Evolutionary conservation across 2,888 invertebrate species (phyloP), one percentile per base, ranked within the genome.

Genomic region (Spisula subtruncata): DNA sequence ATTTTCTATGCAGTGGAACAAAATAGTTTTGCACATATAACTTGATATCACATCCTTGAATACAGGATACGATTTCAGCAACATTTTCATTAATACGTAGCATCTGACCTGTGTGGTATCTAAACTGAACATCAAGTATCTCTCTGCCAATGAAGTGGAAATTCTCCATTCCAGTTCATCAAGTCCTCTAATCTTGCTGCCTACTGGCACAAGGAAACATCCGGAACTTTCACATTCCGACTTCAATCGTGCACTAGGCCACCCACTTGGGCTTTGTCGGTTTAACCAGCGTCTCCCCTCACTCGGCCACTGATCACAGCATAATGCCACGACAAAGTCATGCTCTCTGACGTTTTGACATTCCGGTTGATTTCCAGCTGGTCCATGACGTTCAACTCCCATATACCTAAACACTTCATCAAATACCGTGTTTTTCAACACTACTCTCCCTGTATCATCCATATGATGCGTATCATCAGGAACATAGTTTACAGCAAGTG

Each of bases 11-110:
- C 84, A 84, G 20, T 80, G 51, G 51, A 88, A 85, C 10, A 83
- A 29, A 81, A 32, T 60, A 12, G 81, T 88, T 83, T 87, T 87
- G 83, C 87, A 87, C 46, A 75, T 46, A 18, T 83, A 87, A 60
- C 87, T 87, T 32, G 88, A 88, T 46, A 88, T 71, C 8, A 20
- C 25, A 18, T 88, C 71, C 1, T 66, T 25, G 48, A 81, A 51
- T 16, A 18, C 48, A 25, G 48, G 66, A 29, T 46, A 82, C 48
- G 66, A 41, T 51, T 86, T 86, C 16, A 86, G 20, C 14, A 86
- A 56, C 51, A 86, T 48, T 71, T 86, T 86, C 14, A 86, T n/a
- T 25, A 86, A n/a, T 14, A 82, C 71, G 32, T 71, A 86, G 66
- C 51, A 71, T 71, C 25, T 35, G 16, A 86, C 66, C 32, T 86